phyloP scores from a whole-genome alignment of 2,113 vertebrate genomes.

The Pristiophorus japonicus region DNA sequence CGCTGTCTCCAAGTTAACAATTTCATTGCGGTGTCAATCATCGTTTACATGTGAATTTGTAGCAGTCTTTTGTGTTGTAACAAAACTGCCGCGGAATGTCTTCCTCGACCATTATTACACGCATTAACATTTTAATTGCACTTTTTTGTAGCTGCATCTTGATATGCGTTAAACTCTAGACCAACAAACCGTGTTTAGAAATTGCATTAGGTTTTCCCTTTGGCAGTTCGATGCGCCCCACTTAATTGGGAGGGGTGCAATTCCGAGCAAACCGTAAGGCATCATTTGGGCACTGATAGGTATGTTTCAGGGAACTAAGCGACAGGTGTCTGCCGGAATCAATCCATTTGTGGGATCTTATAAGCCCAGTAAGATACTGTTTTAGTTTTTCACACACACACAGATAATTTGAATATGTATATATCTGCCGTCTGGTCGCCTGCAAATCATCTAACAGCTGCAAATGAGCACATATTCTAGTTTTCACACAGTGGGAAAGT shows the following conservation, averaged over 20 bases:
- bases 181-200: neutral
- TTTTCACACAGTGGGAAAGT: neutral
- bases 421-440: neutral
- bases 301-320: neutral
- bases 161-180: neutral
- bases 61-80: conserved; percentile 1
- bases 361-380: neutral
- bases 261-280: too few relatives aligned
- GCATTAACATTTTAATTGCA: conserved; percentile 13
- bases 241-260: neutral
- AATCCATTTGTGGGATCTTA: neutral
- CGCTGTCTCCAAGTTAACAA: conserved; percentile 2
- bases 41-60: conserved; percentile 34
- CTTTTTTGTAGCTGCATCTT: neutral
- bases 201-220: neutral
- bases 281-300: neutral
- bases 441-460: neutral
- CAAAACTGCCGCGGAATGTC: neutral
- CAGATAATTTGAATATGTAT: neutral
- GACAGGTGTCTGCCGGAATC: neutral
- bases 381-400: neutral
- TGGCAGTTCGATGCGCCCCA: too few relatives aligned
- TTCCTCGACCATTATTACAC: conserved; percentile 10
- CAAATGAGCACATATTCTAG: neutral
- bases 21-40: conserved; percentile 21